Base-by-base conservation (phyloP, 2,113 vertebrate species). In the Herpailurus yagouaroundi region DNA sequence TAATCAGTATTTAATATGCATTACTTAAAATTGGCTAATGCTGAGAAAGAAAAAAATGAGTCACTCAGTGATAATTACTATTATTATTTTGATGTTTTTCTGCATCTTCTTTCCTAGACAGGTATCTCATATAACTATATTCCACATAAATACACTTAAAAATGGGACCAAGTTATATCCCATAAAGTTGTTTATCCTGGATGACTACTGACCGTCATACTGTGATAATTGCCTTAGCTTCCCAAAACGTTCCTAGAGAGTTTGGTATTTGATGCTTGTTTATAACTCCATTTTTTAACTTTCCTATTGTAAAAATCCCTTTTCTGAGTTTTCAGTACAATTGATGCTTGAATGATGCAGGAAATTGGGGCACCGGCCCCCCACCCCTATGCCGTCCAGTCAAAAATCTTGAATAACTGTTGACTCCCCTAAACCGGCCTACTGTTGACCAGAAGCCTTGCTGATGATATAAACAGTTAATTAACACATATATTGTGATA, bases 181-280 rank as follows among this genome's bases (percentile, higher is more conserved):
- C 80, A 5, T n/a, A 25, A 52, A 55, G 21, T 60, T 29, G 68
- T 94, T 71, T 52, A 86, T 63, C 91, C 63, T 69, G 41, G 6
- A 31, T 85, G 15, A 60, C 27, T 64, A 45, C 12, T 81, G 19
- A 85, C 48, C 33, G 45, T 68, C n/a, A 12, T 68, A 71, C 38
- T 74, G 7, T 41, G 48, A 81, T 85, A 63, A 92, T 69, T 55
- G 33, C 48, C n/a, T 79, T 29, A 77, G 38, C 76, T 94, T 57
- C 31, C 73, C 69, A 82, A 95, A 86, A n/a, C 55, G 89, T 77
- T 77, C 66, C 79, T 83, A 50, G n/a, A 83, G 74, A 89, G 21
- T 5, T 23, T 91, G 25, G 33, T 74, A 31, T 41, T 97, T 83
- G 92, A 48, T 21, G 13, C 19, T 23, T 66, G 21, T 10, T 77